Conservation (phyloP, 2,888 invertebrate genomes). For the Pristionchus mayeri region DNA sequence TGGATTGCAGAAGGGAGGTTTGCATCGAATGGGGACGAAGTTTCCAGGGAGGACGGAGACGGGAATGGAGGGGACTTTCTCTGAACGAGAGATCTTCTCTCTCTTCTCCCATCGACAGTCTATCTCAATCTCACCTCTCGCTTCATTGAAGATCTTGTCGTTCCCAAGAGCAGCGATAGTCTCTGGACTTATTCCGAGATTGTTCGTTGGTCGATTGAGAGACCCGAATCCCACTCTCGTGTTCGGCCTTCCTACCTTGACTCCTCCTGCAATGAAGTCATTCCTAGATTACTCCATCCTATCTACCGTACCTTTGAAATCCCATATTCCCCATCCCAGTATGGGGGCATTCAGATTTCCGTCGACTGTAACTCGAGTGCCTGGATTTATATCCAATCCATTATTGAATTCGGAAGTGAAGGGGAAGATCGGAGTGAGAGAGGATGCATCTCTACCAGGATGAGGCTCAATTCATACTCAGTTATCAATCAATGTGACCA, state of each 20-base stretch:
- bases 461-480: constrained; percentile 61
- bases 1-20: constrained; percentile 73
- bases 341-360: constrained; percentile 71
- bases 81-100: constrained; percentile 53
- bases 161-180: constrained; percentile 65
- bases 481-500: not conserved
- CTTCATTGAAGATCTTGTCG: constrained; percentile 68
- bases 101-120: not conserved
- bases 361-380: constrained; percentile 67
- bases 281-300: not conserved
- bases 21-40: constrained; percentile 69
- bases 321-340: constrained; percentile 72
- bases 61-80: constrained; percentile 65
- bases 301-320: constrained; percentile 64
- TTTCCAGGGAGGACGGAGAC: constrained; percentile 71
- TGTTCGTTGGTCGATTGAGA: constrained; percentile 66
- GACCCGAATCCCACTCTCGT: constrained; percentile 68
- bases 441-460: constrained; percentile 70
- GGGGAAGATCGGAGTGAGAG: constrained; percentile 68
- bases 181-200: constrained; percentile 66
- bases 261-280: constrained; percentile 56
- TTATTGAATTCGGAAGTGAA: constrained; percentile 69
- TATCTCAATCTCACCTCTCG: constrained; percentile 58
- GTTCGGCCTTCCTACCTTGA: constrained; percentile 66
- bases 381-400: constrained; percentile 71